Conservation (phyloP, 2,888 invertebrate genomes). For the Noctua pronuba region DNA sequence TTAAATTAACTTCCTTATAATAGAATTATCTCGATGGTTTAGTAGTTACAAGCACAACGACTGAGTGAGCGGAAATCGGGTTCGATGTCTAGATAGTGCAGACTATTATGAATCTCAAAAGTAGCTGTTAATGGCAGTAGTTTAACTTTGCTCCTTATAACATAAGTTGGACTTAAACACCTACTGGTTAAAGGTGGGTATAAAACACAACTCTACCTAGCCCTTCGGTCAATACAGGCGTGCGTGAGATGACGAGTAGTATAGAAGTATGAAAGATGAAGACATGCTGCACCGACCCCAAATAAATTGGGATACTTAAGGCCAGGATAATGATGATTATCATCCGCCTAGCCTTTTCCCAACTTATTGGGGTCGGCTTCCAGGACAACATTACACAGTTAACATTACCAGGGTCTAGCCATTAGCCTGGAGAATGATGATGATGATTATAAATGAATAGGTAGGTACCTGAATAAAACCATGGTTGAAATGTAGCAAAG, state of each 20-base stretch:
- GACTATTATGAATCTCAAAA: neutral
- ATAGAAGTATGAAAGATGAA: neutral
- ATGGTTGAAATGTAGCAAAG: neutral
- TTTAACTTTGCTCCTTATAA: neutral
- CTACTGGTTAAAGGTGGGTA: neutral
- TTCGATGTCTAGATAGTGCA: neutral
- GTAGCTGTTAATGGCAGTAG: neutral
- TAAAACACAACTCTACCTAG: neutral
- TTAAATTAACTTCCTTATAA: neutral
- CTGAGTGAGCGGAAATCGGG: neutral
- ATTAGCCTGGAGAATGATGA: neutral
- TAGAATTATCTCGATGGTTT: neutral
- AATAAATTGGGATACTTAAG: neutral
- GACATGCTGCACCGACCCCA: neutral
- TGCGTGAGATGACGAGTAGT: neutral
- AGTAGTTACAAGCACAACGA: neutral
- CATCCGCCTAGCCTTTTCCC: neutral
- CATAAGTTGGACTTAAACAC: neutral
- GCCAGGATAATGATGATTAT: neutral
- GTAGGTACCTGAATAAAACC: neutral
- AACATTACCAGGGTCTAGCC: neutral
- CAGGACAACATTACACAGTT: neutral
- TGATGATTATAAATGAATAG: neutral
- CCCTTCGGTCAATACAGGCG: neutral
- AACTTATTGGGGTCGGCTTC: neutral